phyloP scores from a whole-genome alignment of 2,113 vertebrate genomes.

The Balaeniceps rex region DNA sequence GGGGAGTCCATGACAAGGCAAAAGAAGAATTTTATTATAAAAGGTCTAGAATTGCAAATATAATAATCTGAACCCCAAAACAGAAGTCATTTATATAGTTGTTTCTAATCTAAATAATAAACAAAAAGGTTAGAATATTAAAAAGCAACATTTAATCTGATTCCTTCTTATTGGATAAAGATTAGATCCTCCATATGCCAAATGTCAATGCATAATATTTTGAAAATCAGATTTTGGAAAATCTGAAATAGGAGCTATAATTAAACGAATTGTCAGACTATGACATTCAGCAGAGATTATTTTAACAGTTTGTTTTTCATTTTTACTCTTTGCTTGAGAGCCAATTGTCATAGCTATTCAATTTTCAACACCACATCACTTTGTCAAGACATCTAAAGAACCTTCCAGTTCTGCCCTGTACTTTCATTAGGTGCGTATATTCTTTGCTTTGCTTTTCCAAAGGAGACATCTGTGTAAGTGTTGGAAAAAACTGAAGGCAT shows the following conservation, averaged over 20 bases:
- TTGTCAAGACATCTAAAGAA: background rate
- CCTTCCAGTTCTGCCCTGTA: background rate
- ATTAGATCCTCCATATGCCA: background rate
- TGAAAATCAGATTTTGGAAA: background rate
- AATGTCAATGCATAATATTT: background rate
- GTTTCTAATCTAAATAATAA: background rate
- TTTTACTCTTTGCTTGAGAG: background rate
- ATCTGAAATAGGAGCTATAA: background rate
- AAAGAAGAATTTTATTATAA: background rate
- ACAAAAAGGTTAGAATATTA: background rate
- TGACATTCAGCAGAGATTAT: background rate
- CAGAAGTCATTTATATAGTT: background rate
- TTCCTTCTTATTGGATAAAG: background rate
- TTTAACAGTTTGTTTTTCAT: background rate
- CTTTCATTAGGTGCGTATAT: background rate
- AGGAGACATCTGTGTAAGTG: background rate
- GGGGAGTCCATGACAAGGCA: background rate
- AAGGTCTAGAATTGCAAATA: background rate
- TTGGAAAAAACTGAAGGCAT: no score
- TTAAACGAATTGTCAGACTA: background rate
- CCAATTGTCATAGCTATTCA: background rate
- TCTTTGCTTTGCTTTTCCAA: background rate
- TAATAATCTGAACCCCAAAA: background rate
- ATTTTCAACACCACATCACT: background rate
- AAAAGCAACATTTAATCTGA: background rate